Conservation (phyloP, 1,140 invertebrate species). For the Sminthurides bifidus region DNA sequence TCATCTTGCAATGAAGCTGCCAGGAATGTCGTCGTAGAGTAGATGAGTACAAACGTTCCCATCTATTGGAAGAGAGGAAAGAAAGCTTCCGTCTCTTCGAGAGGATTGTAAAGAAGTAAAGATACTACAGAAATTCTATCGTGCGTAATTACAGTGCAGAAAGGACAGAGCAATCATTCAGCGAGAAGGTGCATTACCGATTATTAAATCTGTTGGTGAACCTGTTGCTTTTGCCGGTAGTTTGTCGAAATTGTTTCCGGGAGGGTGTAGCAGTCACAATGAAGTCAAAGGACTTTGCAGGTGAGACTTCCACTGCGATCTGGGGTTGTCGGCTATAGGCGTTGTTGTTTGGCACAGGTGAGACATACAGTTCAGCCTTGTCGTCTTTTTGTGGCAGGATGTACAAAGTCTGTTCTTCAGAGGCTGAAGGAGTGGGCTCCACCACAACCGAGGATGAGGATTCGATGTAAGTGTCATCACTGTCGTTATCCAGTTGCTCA, state of each 20-base stretch:
- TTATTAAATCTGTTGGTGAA: conserved; percentile 26
- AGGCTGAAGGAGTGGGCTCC: conserved; percentile 21
- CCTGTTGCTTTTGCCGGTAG: conserved; percentile 14
- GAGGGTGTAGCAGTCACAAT: conserved; percentile 27
- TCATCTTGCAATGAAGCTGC: too few species aligned
- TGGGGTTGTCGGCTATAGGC: conserved; percentile 27
- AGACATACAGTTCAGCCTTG: conserved; percentile 27
- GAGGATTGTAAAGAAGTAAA: too few species aligned
- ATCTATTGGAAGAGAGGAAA: too few species aligned
- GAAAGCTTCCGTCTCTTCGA: too few species aligned
- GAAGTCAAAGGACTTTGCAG: conserved; percentile 22
- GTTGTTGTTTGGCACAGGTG: conserved; percentile 24
- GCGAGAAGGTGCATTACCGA: too few species aligned
- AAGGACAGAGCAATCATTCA: too few species aligned
- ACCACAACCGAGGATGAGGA: neutral
- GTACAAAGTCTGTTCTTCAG: conserved; percentile 29
- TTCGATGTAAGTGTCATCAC: conserved; percentile 3
- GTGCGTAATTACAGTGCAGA: too few species aligned
- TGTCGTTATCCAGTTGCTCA: conserved; percentile 6
- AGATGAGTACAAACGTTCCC: too few species aligned
- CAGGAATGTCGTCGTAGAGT: too few species aligned
- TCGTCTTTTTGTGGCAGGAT: conserved; percentile 27
- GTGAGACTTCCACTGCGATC: conserved; percentile 24
- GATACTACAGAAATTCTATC: too few species aligned
- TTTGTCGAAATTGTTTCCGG: conserved; percentile 19